Base-by-base conservation (phyloP, 1,140 invertebrate species). In the Triops longicaudatus region DNA sequence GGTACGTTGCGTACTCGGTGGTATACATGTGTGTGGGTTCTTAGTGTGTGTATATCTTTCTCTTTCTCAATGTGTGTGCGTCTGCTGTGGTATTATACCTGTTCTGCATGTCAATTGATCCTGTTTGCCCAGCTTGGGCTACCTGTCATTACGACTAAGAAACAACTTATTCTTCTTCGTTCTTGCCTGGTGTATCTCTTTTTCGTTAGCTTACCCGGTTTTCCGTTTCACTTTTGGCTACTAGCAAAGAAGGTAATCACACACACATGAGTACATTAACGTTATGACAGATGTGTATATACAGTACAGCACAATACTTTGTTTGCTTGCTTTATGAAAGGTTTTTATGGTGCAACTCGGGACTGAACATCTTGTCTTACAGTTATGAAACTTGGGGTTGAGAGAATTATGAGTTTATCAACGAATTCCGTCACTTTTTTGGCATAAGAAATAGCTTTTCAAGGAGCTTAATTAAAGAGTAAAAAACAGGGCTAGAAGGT, bases 91-190 rank as follows among this genome's bases (percentile, higher is more conserved):
- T 10, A 63, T 63, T 63, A 63, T 63, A 63, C 50, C 50, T 63
- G 50, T 63, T 63, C 50, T 63, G 50, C 50, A 63, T 63, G 50
- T 63, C 50, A 63, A 63, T 63, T 63, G 50, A 63, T 63, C 50
- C 50, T 63, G 50, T 63, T 63, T 63, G 50, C 50, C 50, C 50
- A 6, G 50, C 50, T 63, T 63, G 50, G 50, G 50, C 50, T 63
- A 63, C 50, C 50, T 63, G 50, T 63, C 50, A 63, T 63, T 63
- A 63, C 3, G 50, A 63, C 50, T 22, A 63, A 63, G 50, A 63
- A 63, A 63, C 50, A 63, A 63, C 50, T 63, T 63, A 63, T 63
- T 63, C n/a, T 63, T 63, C 50, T 17, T 63, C 50, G 50, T 63
- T 37, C 31, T 37, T 37, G 31, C 50, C 22, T 14, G 50, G 50